Percentiles rank a stretch among this genome's conserved stretches.
These are phyloP conservation scores for Ochropleura leucogaster DNA, from an alignment of 2,888 invertebrate species.

Conservation along the genomic window DNA sequence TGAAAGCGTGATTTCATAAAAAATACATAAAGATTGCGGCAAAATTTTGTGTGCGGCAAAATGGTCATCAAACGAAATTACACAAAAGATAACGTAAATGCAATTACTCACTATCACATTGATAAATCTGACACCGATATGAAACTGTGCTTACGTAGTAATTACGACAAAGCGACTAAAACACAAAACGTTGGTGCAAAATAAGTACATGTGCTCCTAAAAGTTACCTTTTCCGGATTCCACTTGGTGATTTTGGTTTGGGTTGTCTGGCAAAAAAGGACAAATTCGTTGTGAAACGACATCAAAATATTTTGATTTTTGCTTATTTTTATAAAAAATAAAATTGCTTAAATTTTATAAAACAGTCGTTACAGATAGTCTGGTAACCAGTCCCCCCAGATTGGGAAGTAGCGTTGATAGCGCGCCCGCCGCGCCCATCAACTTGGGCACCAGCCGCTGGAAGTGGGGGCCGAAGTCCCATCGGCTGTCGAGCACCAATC, in stretches of 20 bases:
- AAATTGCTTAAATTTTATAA: too few species aligned
- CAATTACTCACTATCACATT: constrained; percentile 55
- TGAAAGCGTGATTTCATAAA: constrained; percentile 18
- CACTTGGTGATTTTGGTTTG: constrained; percentile 73
- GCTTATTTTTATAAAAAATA: too few species aligned
- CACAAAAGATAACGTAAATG: constrained; percentile 38
- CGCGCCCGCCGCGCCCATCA: too few species aligned
- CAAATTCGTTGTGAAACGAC: constrained; percentile 1
- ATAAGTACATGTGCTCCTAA: constrained; percentile 8
- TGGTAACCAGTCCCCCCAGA: too few species aligned
- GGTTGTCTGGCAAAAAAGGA: constrained; percentile 69
- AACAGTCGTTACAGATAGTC: too few species aligned
- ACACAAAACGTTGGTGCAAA: constrained; percentile 20
- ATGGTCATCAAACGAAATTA: constrained; percentile 36
- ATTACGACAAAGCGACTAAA: constrained; percentile 26
- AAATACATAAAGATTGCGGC: constrained; percentile 9
- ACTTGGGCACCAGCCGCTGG: too few species aligned
- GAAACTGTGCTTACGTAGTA: constrained; percentile 38
- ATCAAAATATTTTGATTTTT: background rate
- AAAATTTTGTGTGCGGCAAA: constrained; percentile 26
- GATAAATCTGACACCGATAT: constrained; percentile 31
- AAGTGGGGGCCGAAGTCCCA: too few species aligned
- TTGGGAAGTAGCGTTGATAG: too few species aligned
- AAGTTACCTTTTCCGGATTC: constrained; percentile 67
- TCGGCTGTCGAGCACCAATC: too few species aligned